Evolutionary conservation across 2,113 vertebrate genomes (phyloP), one percentile per base, ranked within the genome.

Genomic region (Rhinogobius similis): DNA sequence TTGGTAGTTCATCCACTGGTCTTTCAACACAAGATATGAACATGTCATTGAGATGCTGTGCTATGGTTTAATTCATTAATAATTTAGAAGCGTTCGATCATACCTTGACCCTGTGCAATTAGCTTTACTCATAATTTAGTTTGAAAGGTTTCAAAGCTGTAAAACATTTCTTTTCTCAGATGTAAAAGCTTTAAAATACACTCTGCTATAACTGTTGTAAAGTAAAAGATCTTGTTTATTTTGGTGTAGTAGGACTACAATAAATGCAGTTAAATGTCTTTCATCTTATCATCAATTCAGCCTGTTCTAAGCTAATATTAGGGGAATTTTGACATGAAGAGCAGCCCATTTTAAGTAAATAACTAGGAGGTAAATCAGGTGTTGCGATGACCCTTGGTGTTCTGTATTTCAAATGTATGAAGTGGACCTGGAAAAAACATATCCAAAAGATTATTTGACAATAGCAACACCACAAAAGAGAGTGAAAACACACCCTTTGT

Each of bases 41-140:
- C 11, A 24, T 55, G 10, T 55, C 26, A 3, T 26, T 26, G 48
- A 52, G 48, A 10, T 52, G 23, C 52, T 24, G 23, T 16, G 5
- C 20, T 9, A 50, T 46, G 0, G 8, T 46, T 46, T 46, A 5
- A 20, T 46, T 46, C 16, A 21, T 10, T 21, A 21, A 50, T 20
- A 7, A 10, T 21, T 50, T 1, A 10, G 46, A 50, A 29, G 26
- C 13, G 26, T 58, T 58, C 26, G 75, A 85, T 85, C 55, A 56
- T 76, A 62, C 71, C 75, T 79, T 75, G 67, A 82, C 71, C 24
- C 56, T 32, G 20, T 64, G 71, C 2, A 48, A n/a, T 50, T 50
- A 50, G 46, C 20, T 50, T 50, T 10, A 10, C 20, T 50, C 9
- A 21, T 7, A 18, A 29, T 58, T 58, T 58, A 16, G 13, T 58